A percentile compares a stretch with the other conserved stretches of the same genome.
Evolutionary conservation across 2,113 vertebrate genomes (phyloP).

Genomic region (Cephalopholis sonnerati): DNA sequence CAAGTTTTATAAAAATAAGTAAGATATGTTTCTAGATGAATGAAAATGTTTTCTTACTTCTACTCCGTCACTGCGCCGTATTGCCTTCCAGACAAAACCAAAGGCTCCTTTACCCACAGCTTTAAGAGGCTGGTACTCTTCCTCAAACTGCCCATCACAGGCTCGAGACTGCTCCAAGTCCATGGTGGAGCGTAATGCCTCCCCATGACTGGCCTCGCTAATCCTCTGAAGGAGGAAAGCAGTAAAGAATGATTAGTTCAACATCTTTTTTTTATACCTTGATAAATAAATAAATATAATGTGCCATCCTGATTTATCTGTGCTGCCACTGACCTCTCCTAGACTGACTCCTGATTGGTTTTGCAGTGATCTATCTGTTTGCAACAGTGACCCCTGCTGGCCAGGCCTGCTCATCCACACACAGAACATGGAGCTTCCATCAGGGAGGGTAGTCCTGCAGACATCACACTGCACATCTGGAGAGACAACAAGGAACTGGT

Average conservation of each 20-base stretch:
- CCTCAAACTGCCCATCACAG: slow-evolving; percentile 90
- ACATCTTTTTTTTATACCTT: neutral
- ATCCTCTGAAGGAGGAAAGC: slow-evolving; percentile 73
- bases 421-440: slow-evolving; percentile 85
- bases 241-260: neutral
- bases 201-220: slow-evolving; percentile 73
- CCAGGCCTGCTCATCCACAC: slow-evolving; percentile 89
- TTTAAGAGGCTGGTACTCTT: slow-evolving; percentile 87
- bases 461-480: slow-evolving; percentile 90
- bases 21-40: neutral
- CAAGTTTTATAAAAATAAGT: neutral
- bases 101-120: slow-evolving; percentile 94
- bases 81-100: slow-evolving; percentile 94
- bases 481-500: neutral
- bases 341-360: slow-evolving; percentile 77
- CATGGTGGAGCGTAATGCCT: slow-evolving; percentile 78
- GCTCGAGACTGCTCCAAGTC: slow-evolving; percentile 89
- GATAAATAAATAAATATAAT: neutral
- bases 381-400: slow-evolving; percentile 79
- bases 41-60: slow-evolving; percentile 83
- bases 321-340: slow-evolving; percentile 79
- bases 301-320: neutral
- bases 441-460: slow-evolving; percentile 78
- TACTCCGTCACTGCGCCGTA: slow-evolving; percentile 79
- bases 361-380: slow-evolving; percentile 72